Evolutionary conservation across 2,113 vertebrate genomes (phyloP), one percentile per base, ranked within the genome.

Genomic region (Scopus umbretta): DNA sequence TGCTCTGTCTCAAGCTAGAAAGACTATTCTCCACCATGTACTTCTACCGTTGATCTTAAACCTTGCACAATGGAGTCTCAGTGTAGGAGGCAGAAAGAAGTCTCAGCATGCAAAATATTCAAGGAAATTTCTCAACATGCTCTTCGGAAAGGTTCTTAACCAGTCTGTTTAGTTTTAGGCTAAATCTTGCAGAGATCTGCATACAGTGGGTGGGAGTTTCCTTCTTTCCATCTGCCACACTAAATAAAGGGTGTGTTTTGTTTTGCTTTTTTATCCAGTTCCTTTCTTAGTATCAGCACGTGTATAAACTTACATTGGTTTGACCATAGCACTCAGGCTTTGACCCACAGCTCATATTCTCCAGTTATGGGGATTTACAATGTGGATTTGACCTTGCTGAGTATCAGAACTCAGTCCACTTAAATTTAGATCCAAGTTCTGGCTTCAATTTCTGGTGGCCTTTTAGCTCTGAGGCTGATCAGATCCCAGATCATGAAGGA

Each of bases 151-250:
- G 74, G 62, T 70, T 82, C 85, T 90, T 87, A 88, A 86, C 40
- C 81, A 93, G 59, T 70, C 83, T 87, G 49, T 30, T 88, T 85
- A 72, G 80, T 90, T 96, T 94, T 76, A 93, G 90, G 72, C 63
- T 91, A 94, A 93, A 90, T 78, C 79, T 82, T 86, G 63, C 63
- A 91, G 65, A 94, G 83, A 93, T 80, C 92, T 95, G 94, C 63
- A 66, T 73, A n/a, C 52, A 61, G 86, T 84, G 70, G 75, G 86
- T 94, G 65, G 79, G 82, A 95, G 83, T 93, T 96, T 88, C 90
- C 91, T 95, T 93, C 94, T 92, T 94, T 78, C 96, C 88, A 94
- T 86, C 96, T 97, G 94, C 86, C 91, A 95, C 82, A 75, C 73
- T 90, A 86, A 94, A 85, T 76, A 85, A 70, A 79, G 67, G 79